These are phyloP conservation scores for Drosophila mayri DNA, from an alignment of 1,140 invertebrate species.

Conservation along the genomic window DNA sequence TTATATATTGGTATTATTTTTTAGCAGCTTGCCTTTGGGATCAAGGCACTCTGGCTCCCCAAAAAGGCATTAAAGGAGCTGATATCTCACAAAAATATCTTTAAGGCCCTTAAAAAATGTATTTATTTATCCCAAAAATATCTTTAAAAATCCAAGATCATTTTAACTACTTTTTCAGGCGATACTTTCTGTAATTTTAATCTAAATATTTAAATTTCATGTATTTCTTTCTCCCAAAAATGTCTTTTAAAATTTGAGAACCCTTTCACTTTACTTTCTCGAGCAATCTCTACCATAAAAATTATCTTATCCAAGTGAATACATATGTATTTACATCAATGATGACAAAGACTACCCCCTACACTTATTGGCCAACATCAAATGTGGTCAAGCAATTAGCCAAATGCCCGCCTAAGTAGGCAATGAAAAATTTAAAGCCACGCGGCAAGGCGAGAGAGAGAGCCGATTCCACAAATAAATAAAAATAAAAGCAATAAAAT, in stretches of 20 bases:
- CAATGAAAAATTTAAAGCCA: constrained; percentile 55
- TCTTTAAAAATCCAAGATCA: too few species aligned
- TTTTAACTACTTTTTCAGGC: background rate
- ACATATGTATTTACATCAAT: background rate
- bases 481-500: constrained; percentile 2
- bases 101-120: background rate
- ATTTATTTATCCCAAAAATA: background rate
- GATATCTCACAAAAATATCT: background rate
- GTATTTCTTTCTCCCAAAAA: background rate
- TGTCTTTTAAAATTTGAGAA: too few species aligned
- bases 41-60: background rate
- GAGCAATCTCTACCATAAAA: background rate
- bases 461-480: constrained; percentile 23
- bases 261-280: background rate
- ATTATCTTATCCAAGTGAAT: background rate
- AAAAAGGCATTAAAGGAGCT: background rate
- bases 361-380: constrained; percentile 37
- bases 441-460: constrained; percentile 31
- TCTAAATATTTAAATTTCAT: too few species aligned
- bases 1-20: background rate
- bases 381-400: constrained; percentile 30
- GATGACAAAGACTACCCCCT: background rate
- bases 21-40: background rate
- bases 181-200: background rate
- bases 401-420: constrained; percentile 61